A percentile compares a stretch with the other conserved stretches of the same genome.
Evolutionary conservation across 2,888 invertebrate genomes (phyloP).

Genomic region (Corbicula japonica): DNA sequence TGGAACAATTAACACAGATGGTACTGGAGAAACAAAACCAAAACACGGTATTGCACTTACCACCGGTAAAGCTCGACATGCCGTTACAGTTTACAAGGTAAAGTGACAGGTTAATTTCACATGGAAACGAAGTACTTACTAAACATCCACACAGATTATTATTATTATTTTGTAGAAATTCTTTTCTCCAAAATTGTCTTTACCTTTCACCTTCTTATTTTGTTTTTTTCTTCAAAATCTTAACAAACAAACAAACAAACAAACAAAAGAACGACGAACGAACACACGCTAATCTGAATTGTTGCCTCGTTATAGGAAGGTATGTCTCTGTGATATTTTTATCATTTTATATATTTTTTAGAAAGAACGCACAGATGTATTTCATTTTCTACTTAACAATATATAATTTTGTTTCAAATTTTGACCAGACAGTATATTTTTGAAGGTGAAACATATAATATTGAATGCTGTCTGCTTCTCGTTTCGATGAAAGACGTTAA

Average conservation of each 20-base stretch:
- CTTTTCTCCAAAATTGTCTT: not conserved
- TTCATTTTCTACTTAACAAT: not conserved
- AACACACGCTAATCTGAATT: not conserved
- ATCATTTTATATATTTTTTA: no score
- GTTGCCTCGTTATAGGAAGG: no score
- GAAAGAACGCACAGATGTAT: no score
- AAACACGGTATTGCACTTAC: conserved; percentile 12
- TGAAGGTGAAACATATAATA: not conserved
- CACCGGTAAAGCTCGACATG: conserved; percentile 15
- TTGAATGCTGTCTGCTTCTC: not conserved
- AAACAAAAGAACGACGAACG: not conserved
- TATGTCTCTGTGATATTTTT: no score
- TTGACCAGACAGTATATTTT: not conserved
- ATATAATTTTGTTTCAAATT: not conserved
- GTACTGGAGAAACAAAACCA: conserved; percentile 21
- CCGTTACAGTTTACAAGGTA: conserved; percentile 40
- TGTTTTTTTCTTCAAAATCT: not conserved
- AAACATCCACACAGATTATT: not conserved
- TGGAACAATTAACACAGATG: conserved; percentile 30
- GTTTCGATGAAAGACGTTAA: no score
- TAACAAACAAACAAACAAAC: not conserved
- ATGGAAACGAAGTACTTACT: not conserved
- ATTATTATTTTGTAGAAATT: no score
- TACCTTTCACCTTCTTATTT: not conserved
- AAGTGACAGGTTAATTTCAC: not conserved